A percentile compares a stretch with the other conserved stretches of the same genome.
These are phyloP conservation scores for Dioctria rufipes DNA, from an alignment of 2,888 invertebrate species.

Conservation along the genomic window DNA sequence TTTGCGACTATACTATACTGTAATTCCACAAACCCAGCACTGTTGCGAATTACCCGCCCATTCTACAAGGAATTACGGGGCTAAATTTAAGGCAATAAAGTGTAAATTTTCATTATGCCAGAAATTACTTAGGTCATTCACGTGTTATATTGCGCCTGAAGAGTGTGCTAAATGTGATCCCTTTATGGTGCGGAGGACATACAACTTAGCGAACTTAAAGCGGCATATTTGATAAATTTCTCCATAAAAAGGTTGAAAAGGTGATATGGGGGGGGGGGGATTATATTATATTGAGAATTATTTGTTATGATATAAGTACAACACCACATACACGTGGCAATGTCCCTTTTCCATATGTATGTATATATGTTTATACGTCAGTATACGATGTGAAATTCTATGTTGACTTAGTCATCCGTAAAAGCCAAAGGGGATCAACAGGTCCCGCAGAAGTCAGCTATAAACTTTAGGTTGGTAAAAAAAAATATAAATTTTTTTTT, in stretches of 20 bases:
- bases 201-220: constrained; percentile 26
- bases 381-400: too few species aligned
- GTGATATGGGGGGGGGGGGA: background rate
- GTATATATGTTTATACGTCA: too few species aligned
- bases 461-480: too few species aligned
- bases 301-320: too few species aligned
- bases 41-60: constrained; percentile 44
- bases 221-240: constrained; percentile 37
- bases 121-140: constrained; percentile 46
- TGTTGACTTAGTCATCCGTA: too few species aligned
- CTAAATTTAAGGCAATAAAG: constrained; percentile 52
- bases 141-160: constrained; percentile 28
- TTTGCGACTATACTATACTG: background rate
- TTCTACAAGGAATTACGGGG: constrained; percentile 38
- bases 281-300: background rate
- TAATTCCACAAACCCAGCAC: background rate
- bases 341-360: too few species aligned
- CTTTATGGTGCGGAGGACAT: constrained; percentile 25
- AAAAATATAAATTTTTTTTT: too few species aligned
- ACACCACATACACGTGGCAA: too few species aligned
- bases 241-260: constrained; percentile 23
- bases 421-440: too few species aligned
- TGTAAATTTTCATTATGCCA: constrained; percentile 50
- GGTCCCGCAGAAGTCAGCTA: too few species aligned
- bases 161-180: constrained; percentile 32